Evolutionary conservation across 2,113 vertebrate species (phyloP).

Genomic region (Notothenia coriiceps): DNA sequence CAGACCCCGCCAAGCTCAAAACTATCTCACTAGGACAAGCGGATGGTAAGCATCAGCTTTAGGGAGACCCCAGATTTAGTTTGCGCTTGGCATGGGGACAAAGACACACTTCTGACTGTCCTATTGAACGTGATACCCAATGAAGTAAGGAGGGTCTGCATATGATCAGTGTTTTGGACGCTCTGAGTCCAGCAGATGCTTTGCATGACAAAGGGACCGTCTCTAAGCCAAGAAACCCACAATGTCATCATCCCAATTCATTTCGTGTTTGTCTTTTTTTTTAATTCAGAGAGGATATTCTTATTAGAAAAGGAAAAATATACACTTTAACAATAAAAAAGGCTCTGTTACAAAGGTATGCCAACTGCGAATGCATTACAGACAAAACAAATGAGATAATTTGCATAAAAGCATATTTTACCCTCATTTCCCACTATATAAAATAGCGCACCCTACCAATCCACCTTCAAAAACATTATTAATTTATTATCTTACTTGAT

Average conservation of each 20-base stretch:
- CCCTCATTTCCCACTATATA: not conserved
- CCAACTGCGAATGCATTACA: not conserved
- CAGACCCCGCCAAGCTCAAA: conserved; percentile 37
- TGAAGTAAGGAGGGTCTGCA: conserved; percentile 47
- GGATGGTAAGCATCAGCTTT: conserved; percentile 45
- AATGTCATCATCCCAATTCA: conserved; percentile 43
- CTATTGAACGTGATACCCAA: conserved; percentile 45
- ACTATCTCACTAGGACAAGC: conserved; percentile 32
- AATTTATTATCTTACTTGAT: not conserved
- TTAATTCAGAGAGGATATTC: conserved; percentile 30
- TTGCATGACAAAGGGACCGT: conserved; percentile 28
- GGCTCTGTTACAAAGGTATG: not conserved
- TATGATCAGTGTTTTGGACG: conserved; percentile 49
- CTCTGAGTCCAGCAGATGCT: conserved; percentile 44
- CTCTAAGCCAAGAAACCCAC: conserved; percentile 58
- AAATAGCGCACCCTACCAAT: not conserved
- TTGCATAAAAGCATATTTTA: not conserved
- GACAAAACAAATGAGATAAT: not conserved
- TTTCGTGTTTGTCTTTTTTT: conserved; percentile 16
- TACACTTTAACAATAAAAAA: not conserved
- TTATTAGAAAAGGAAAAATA: conserved; percentile 35
- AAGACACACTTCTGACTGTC: conserved; percentile 36
- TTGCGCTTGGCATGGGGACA: conserved; percentile 40
- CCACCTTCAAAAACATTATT: not conserved
- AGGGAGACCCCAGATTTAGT: conserved; percentile 34